These are phyloP conservation scores for Herpailurus yagouaroundi DNA, from an alignment of 2,113 vertebrate genomes.

Conservation along the genomic window DNA sequence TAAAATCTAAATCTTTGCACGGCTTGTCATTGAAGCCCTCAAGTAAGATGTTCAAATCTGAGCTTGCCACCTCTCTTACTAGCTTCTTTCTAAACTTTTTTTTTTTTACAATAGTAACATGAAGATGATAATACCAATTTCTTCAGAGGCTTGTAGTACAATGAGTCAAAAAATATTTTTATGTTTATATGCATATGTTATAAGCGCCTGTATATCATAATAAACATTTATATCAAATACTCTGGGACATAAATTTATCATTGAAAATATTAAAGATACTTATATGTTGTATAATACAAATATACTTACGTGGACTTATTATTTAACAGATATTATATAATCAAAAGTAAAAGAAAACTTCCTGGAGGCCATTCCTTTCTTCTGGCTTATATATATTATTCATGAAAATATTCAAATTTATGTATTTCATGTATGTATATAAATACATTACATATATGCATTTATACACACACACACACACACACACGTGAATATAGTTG, in stretches of 20 bases:
- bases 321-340: neutral
- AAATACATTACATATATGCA: neutral
- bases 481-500: neutral
- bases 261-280: constrained; percentile 3
- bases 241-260: neutral
- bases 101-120: neutral
- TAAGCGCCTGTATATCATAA: neutral
- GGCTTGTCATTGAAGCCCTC: neutral
- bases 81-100: neutral
- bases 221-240: neutral
- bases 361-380: neutral
- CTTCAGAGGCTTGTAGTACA: neutral
- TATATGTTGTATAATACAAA: neutral
- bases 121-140: neutral
- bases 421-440: neutral
- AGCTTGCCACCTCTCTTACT: neutral
- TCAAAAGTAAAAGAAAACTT: neutral
- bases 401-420: constrained; percentile 19
- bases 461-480: neutral
- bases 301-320: neutral
- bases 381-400: neutral
- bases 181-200: neutral
- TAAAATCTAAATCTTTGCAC: neutral
- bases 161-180: neutral
- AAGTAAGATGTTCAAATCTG: neutral